Evolutionary conservation across 2,888 invertebrate genomes (phyloP), one percentile per base, ranked within the genome.

Genomic region (Drosophila algonquin): DNA sequence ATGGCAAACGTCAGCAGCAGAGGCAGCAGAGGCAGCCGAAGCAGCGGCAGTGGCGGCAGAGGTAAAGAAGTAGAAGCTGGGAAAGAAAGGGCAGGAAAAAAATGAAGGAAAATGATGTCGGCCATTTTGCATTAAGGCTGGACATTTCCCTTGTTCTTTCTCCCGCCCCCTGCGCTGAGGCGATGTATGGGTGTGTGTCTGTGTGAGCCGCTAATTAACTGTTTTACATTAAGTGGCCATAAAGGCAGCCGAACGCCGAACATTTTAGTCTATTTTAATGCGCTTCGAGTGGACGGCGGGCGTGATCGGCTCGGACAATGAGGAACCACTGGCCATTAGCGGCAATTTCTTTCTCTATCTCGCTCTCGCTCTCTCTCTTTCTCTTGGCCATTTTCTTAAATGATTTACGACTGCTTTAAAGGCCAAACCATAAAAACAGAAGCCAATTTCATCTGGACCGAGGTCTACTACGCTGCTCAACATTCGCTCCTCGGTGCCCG

Each of bases 151-250:
- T 48, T 56, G 51, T 61, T 70, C 54, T 47, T 52, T 70, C 54
- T 47, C 45, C 30, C 21, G 44, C 47, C 53, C 24, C 40, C 24
- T 24, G 24, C 40, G 40, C 14, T 14, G 14, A 1, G 2, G 6
- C 40, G n/a, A 7, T 35, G 21, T 52, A 45, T 59, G 51, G 51
- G 54, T 55, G 52, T 52, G 63, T 69, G 32, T 64, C 53, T 69
- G 62, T 72, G 81, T 53, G 60, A 64, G 70, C 52, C 63, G 70
- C 87, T 85, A 85, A 85, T 85, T 89, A 89, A 89, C 85, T 89
- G 85, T 81, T 87, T 88, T 85, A 87, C 89, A 89, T 89, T 85
- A 85, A 85, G 82, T 80, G 78, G 77, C 78, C 87, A 85, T 89
- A 85, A 85, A 85, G 78, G 72, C 78, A 64, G 82, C 52, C 65